phyloP scores from a whole-genome alignment of 1,140 invertebrate genomes.

The Drosophila paulistorum region DNA sequence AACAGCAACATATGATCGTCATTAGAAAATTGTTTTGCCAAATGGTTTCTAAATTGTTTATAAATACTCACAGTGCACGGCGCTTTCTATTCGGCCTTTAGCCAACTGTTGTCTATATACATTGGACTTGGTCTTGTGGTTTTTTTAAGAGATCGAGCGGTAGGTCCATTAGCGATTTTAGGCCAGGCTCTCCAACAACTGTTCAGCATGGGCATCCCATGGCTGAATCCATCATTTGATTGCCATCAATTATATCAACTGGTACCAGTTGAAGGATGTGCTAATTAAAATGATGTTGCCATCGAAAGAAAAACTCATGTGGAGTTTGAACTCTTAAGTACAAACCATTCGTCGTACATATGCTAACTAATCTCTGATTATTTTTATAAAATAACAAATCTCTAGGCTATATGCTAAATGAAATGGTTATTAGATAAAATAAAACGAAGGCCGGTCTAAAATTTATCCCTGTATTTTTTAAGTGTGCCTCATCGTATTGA shows the following conservation, averaged over 20 bases:
- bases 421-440: background rate
- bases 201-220: slow-evolving; percentile 22
- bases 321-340: slow-evolving; percentile 1
- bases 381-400: slow-evolving; percentile 22
- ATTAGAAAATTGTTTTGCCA: slow-evolving; percentile 81
- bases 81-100: slow-evolving; percentile 51
- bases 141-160: slow-evolving; percentile 11
- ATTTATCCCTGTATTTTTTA: background rate
- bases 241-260: slow-evolving; percentile 71
- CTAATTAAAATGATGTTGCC: slow-evolving; percentile 56
- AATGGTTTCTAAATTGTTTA: slow-evolving; percentile 81
- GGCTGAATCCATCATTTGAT: slow-evolving; percentile 47
- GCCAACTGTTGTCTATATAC: slow-evolving; percentile 63
- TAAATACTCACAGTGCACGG: slow-evolving; percentile 50
- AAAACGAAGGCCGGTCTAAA: slow-evolving; percentile 20
- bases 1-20: slow-evolving; percentile 67
- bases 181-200: slow-evolving; percentile 64
- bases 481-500: too few species aligned
- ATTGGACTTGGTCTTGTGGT: slow-evolving; percentile 62
- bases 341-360: slow-evolving; percentile 28
- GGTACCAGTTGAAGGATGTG: slow-evolving; percentile 77
- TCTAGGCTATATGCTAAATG: slow-evolving; percentile 10
- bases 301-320: slow-evolving; percentile 15
- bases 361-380: slow-evolving; percentile 62
- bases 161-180: slow-evolving; percentile 53